Base-by-base conservation (phyloP, 1,140 invertebrate genomes). In the Hyles euphorbiae region DNA sequence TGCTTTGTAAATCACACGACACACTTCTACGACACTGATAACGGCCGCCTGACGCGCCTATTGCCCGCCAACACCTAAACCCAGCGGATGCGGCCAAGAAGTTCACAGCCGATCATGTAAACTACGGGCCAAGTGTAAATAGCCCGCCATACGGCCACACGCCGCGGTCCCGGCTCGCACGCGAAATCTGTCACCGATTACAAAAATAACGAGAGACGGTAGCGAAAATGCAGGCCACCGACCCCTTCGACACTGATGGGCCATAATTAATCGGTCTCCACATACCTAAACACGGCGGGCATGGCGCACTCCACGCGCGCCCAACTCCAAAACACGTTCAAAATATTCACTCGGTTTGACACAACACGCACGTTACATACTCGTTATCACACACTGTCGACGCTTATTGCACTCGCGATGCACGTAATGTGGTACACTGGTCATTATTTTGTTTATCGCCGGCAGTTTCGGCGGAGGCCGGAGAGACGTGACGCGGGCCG, bases 381-480 rank as follows among this genome's bases (percentile, higher is more conserved):
- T 80, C 63, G 74, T 82, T 80, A 83, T 85, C 82, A 87, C 82
- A 83, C 81, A 87, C 82, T 82, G 76, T 79, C 70, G 78, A 80
- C 74, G 78, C 72, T 80, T 76, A 70, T 78, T 81, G 74, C 81
- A 85, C 81, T 81, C 82, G 78, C 84, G 81, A 72, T 81, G 73
- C 76, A 77, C 78, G 76, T 81, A 74, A 75, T 76, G 67, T 77
- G 64, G 72, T 78, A 83, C 79, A 83, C 80, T 68, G 65, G 55
- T 81, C 80, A 85, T 83, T 82, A 84, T 84, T 87, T 87, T 83
- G 79, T 86, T 83, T 83, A 82, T 81, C 76, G 80, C 77, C 80
- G 80, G 77, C 71, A 81, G 76, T 77, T 81, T 79, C 74, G 76
- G 65, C 56, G 58, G 63, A 69, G 70, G 67, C 62, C 56, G 58